Evolutionary conservation across 2,797 vertebrate species (phyloP), one percentile per base, ranked within the genome.

Genomic region (Halcyon badia): DNA sequence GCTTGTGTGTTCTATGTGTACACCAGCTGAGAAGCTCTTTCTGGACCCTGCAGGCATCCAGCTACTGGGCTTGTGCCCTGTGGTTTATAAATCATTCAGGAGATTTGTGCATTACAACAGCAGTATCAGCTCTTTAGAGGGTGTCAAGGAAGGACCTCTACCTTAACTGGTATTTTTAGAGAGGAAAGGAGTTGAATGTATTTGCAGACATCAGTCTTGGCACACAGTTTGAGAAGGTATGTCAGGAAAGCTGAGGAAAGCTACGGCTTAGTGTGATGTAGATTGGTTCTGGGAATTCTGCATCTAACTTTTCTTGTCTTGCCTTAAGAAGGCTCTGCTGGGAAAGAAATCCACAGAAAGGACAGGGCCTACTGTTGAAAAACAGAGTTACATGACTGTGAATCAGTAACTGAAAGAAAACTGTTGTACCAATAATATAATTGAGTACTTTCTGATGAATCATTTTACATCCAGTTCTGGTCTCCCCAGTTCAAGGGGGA

Each of bases 1-100:
- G 31, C 22, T 46, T 68, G 18, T 44, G 21, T 56, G 30, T 73
- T 84, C 35, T 87, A 11, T 0, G 0, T 52, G 41, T 49, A 51
- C 39, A 26, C 75, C 46, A 70, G 66, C 75, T 77, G 71, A 77
- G 76, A 28, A 51, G 6, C 15, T 77, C 64, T 83, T 80, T 77
- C 42, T 94, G 57, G 35, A 56, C 30, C 42, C 60, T 77, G 85
- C 87, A 94, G 75, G 31, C 71, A 62, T 58, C 46, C 71, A 87
- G n/a, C 44, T 82, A 4, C 62, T 44, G 25, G 19, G 44, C 58
- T 75, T 64, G 26, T 88, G 65, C 26, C 51, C 24, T 6, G 11
- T 64, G n/a, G 13, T 84, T 94, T 71, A 6, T 80, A 65, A 83
- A 72, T 83, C 21, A 41, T 79, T 69, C 78, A 60, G 61, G 52